Evolutionary conservation across 2,797 vertebrate genomes (phyloP), one percentile per base, ranked within the genome.

Genomic region (Fundulus diaphanus): DNA sequence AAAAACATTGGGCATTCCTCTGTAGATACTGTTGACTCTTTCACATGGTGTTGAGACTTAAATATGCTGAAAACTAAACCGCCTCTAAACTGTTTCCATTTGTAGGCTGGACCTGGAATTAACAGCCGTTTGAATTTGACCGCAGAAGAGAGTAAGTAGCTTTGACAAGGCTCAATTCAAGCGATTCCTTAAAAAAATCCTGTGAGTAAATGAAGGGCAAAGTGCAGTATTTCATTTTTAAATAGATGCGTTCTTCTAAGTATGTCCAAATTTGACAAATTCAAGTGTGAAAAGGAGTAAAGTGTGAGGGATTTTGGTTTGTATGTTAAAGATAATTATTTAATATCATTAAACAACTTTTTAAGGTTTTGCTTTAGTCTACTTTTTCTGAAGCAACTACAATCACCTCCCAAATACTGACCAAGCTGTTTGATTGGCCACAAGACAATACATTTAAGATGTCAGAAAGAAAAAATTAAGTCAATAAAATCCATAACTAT

Each of bases 81-180:
- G 63, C 35, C 4, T 29, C 31, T 0, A 56, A 48, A 3, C 2
- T 69, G 5, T 67, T 6, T 72, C 33, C 61, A 27, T 86, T 74
- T 69, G 24, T 48, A 95, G 94, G 0, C 0, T 27, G 74, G 0
- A 42, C 65, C 44, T 8, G 13, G 11, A 5, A 66, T 65, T 9
- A 95, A 94, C 90, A 57, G 33, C 1, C 93, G 87, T 46, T 90
- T 95, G 78, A 95, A 95, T 68, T 86, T 95, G 70, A 93, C 91
- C 5, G 59, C 73, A n/a, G 86, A 66, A 18, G 75, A 93, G 88
- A 85, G 94, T 95, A 84, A 92, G 82, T 18, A 31, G 0, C 29
- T 40, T 59, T 29, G 35, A 40, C 3, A n/a, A 27, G 2, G 2
- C 8, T 35, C n/a, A 7, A 27, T 42, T 22, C 22, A 16, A 52